phyloP scores from a whole-genome alignment of 2,888 invertebrate genomes.

The Xestia c-nigrum region DNA sequence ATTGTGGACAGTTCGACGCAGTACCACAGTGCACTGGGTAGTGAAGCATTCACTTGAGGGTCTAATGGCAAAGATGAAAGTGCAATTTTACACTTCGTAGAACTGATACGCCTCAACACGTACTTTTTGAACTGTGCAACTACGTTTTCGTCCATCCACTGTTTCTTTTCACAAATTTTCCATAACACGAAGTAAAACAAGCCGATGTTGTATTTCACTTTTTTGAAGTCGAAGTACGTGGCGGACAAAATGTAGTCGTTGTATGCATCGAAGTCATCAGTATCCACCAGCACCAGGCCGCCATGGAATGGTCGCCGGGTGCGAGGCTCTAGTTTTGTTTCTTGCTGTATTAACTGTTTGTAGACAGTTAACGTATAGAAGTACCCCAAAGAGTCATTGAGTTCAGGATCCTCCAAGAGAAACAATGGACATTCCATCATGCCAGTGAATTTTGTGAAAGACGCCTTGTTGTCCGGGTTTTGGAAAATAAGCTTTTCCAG shows the following conservation, averaged over 20 bases:
- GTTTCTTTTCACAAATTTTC: too few species aligned
- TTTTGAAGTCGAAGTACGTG: too few species aligned
- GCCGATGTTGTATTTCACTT: too few species aligned
- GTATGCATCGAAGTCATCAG: constrained; percentile 73
- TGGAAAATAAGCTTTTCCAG: constrained; percentile 68
- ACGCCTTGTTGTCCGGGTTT: background rate
- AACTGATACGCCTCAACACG: too few species aligned
- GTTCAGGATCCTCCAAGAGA: constrained; percentile 69
- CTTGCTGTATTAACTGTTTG: constrained; percentile 68
- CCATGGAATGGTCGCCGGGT: constrained; percentile 72
- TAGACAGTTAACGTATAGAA: constrained; percentile 76
- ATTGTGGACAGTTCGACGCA: constrained; percentile 72
- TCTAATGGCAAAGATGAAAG: too few species aligned
- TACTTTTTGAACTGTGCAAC: too few species aligned
- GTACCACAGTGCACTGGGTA: constrained; percentile 56
- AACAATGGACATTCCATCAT: constrained; percentile 74
- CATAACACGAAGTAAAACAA: too few species aligned
- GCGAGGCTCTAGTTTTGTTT: constrained; percentile 71
- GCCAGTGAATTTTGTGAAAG: constrained; percentile 69
- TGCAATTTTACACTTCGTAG: too few species aligned
- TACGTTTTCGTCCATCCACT: too few species aligned
- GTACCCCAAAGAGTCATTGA: constrained; percentile 74
- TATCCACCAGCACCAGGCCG: constrained; percentile 73
- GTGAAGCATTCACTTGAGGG: too few species aligned
- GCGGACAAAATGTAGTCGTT: constrained; percentile 71